Conservation (phyloP, 2,888 invertebrate genomes). For the Oegoconia quadripuncta region DNA sequence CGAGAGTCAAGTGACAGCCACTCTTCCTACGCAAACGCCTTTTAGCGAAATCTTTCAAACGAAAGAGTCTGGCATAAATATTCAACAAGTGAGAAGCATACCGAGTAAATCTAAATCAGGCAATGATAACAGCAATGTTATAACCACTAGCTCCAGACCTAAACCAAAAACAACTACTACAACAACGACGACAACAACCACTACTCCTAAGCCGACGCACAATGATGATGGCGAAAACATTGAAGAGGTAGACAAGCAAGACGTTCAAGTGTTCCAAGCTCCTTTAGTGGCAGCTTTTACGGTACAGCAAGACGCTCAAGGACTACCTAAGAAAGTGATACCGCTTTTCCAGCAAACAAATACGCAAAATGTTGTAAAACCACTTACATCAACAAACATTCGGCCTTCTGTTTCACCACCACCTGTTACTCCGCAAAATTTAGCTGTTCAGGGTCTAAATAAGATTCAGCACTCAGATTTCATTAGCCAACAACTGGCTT, state of each 20-base stretch:
- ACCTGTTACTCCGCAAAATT: background rate
- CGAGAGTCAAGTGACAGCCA: slow-evolving; percentile 62
- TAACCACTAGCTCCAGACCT: slow-evolving; percentile 21
- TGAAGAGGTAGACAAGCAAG: slow-evolving; percentile 82
- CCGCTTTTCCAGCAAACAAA: slow-evolving; percentile 81
- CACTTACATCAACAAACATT: slow-evolving; percentile 26
- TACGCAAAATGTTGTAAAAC: slow-evolving; percentile 23
- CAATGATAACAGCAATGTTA: slow-evolving; percentile 33
- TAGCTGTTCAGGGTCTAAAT: slow-evolving; percentile 26
- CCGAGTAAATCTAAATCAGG: slow-evolving; percentile 40
- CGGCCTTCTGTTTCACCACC: background rate
- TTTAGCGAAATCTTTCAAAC: slow-evolving; percentile 65
- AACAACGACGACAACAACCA: slow-evolving; percentile 77
- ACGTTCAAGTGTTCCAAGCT: slow-evolving; percentile 89
- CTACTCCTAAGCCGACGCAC: slow-evolving; percentile 83
- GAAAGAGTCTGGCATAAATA: slow-evolving; percentile 49
- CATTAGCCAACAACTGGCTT: slow-evolving; percentile 54
- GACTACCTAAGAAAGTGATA: slow-evolving; percentile 88
- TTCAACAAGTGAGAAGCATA: slow-evolving; percentile 65
- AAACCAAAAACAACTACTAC: slow-evolving; percentile 57
- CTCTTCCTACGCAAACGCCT: slow-evolving; percentile 57
- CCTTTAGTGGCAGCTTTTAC: slow-evolving; percentile 92
- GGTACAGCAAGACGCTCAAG: slow-evolving; percentile 88
- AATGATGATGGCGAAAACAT: slow-evolving; percentile 83
- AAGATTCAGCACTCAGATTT: slow-evolving; percentile 42